Base-by-base conservation (phyloP, 2,888 invertebrate species). In the Tortricodes alternella region DNA sequence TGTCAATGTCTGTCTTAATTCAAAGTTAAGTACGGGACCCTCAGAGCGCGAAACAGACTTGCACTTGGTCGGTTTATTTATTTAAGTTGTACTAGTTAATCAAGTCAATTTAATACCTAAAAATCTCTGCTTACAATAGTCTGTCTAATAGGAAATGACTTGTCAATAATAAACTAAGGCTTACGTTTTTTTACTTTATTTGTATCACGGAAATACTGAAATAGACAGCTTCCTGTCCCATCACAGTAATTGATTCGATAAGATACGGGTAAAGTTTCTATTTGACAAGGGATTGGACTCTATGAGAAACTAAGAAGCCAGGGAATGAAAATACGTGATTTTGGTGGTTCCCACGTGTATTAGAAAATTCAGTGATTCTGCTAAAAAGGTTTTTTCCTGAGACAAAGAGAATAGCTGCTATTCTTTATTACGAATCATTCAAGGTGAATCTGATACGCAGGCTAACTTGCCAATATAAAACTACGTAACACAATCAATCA, bases 161-260 rank as follows among this genome's bases (percentile, higher is more conserved):
- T 19, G 4, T 13, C n/a, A n/a, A 11, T 15, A 24, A 15, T 3
- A 9, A 19, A n/a, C n/a, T n/a, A 38, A 32, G 21, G n/a, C 44
- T 29, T 29, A 29, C 32, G 18, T 34, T 19, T 16, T 24, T n/a
- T 18, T 29, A 35, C 16, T 48, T 46, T 48, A 24, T 55, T 48
- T 24, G 18, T 48, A 41, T 49, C n/a, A 29, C 24, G 35, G 19
- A 43, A 35, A 41, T 44, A 44, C 43, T 13, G 68, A 75, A 67
- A 78, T 74, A 75, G 76, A 78, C 73, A 71, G 69, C 71, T 71
- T 79, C 74, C 75, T 71, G 74, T 67, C 68, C 83, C 76, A 81
- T 85, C 82, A 83, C 74, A 79, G 85, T 85, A 84, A 88, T 85
- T 86, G 88, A 85, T 85, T 86, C 80, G 74, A 84, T 83, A 85